Conservation (phyloP, 2,888 invertebrate genomes). For the Eristalis intricaria region DNA sequence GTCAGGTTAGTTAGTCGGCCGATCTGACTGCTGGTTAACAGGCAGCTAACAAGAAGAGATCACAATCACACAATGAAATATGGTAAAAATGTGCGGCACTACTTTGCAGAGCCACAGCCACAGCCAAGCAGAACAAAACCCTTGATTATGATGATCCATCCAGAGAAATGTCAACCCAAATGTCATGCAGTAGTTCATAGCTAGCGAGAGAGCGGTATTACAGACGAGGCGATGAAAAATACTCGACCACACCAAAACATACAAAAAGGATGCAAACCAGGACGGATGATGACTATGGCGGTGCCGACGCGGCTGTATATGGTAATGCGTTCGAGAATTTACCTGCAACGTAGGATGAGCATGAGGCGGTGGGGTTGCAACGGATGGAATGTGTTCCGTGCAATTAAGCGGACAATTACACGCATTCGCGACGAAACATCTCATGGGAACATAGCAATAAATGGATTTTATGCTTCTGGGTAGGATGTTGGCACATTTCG, state of each 20-base stretch:
- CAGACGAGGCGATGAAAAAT: constrained; percentile 59
- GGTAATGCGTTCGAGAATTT: constrained; percentile 27
- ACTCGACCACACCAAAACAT: constrained; percentile 1
- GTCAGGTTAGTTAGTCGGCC: constrained; percentile 68
- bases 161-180: constrained; percentile 61
- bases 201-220: constrained; percentile 29
- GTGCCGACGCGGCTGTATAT: constrained; percentile 14
- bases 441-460: constrained; percentile 51
- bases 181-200: constrained; percentile 66
- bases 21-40: constrained; percentile 8
- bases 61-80: constrained; percentile 69
- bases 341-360: not conserved
- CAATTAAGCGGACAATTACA: constrained; percentile 67
- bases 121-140: constrained; percentile 24
- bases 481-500: not conserved
- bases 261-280: constrained; percentile 9
- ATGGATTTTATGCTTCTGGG: not conserved
- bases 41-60: constrained; percentile 65
- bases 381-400: constrained; percentile 54
- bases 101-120: constrained; percentile 40
- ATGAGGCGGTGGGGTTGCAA: not conserved
- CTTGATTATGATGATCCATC: constrained; percentile 59
- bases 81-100: constrained; percentile 67
- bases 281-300: too few relatives aligned
- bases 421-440: constrained; percentile 44